Percentiles rank a stretch among this genome's conserved stretches.
Evolutionary conservation across 2,797 vertebrate genomes (phyloP).

Genomic region (Brachyalestes nurse): DNA sequence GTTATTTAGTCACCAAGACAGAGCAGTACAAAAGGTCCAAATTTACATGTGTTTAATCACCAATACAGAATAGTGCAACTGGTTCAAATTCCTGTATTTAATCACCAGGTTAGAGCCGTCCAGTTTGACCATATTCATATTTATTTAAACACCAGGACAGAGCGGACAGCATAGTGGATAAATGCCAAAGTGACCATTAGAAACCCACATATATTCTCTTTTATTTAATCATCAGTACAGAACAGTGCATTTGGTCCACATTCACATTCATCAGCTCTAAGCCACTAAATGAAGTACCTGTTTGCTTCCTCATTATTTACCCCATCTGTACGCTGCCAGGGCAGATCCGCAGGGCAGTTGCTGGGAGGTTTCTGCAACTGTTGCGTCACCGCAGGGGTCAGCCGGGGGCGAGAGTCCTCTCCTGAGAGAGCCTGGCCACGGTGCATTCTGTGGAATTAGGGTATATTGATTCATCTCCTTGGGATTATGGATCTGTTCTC

Average conservation of each 20-base stretch:
- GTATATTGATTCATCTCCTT: slow-evolving; percentile 61
- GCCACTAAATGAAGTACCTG: not conserved
- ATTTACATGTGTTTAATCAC: too few relatives aligned
- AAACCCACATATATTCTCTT: too few relatives aligned
- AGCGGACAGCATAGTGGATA: too few relatives aligned
- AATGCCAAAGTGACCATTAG: too few relatives aligned
- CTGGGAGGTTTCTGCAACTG: slow-evolving; percentile 48
- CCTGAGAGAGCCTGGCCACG: slow-evolving; percentile 14
- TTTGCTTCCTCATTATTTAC: slow-evolving; percentile 43
- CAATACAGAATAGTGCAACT: too few relatives aligned
- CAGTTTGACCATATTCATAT: too few relatives aligned
- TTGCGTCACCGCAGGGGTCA: slow-evolving; percentile 48
- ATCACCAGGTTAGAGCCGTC: too few relatives aligned
- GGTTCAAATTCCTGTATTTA: too few relatives aligned
- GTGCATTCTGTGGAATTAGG: slow-evolving; percentile 60
- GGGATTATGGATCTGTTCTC: slow-evolving; percentile 56
- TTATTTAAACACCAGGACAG: too few relatives aligned
- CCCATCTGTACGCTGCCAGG: slow-evolving; percentile 17
- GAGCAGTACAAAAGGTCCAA: too few relatives aligned
- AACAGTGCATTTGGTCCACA: not conserved
- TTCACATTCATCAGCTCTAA: slow-evolving; percentile 1
- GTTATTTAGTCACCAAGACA: too few relatives aligned
- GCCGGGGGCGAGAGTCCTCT: slow-evolving; percentile 17
- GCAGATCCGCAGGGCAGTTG: slow-evolving; percentile 35
- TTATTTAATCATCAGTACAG: not conserved